Evolutionary conservation across 2,888 invertebrate genomes (phyloP).

Genomic region (Zootermopsis nevadensis): DNA sequence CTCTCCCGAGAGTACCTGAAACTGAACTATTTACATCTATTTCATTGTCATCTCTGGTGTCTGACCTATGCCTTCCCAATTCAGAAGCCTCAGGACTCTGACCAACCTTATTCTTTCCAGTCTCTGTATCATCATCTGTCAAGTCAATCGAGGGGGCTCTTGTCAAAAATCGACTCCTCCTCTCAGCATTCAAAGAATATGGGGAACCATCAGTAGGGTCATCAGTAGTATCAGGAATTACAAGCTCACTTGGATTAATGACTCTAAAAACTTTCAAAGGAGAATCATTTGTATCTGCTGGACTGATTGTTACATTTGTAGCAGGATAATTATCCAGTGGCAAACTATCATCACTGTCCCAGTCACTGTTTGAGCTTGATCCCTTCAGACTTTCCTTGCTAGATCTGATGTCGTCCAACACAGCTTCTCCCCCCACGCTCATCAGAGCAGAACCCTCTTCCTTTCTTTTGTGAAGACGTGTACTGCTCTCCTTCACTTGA

Average conservation of each 20-base stretch:
- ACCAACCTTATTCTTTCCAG: conserved; percentile 33
- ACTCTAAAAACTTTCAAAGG: conserved; percentile 32
- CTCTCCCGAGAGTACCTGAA: conserved; percentile 56
- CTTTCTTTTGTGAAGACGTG: conserved; percentile 12
- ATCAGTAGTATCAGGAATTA: conserved; percentile 24
- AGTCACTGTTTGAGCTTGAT: conserved; percentile 52
- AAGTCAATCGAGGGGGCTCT: conserved; percentile 53
- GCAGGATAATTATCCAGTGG: conserved; percentile 51
- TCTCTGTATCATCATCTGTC: conserved; percentile 50
- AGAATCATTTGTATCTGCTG: conserved; percentile 48
- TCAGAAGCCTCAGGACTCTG: conserved; percentile 34
- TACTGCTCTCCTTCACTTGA: conserved; percentile 23
- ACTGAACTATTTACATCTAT: conserved; percentile 23
- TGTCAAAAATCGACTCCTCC: conserved; percentile 48
- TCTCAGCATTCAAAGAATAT: conserved; percentile 38
- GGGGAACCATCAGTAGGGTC: background rate
- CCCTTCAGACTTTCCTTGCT: conserved; percentile 25
- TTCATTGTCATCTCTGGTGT: conserved; percentile 21
- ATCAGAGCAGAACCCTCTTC: background rate
- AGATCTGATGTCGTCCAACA: background rate
- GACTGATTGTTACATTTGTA: conserved; percentile 33
- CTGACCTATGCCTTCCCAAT: background rate
- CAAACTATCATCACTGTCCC: conserved; percentile 55
- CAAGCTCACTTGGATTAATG: conserved; percentile 36
- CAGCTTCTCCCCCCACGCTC: conserved; percentile 13